Base-by-base conservation (phyloP, 2,113 vertebrate species). In the Hemichromis elongatus region DNA sequence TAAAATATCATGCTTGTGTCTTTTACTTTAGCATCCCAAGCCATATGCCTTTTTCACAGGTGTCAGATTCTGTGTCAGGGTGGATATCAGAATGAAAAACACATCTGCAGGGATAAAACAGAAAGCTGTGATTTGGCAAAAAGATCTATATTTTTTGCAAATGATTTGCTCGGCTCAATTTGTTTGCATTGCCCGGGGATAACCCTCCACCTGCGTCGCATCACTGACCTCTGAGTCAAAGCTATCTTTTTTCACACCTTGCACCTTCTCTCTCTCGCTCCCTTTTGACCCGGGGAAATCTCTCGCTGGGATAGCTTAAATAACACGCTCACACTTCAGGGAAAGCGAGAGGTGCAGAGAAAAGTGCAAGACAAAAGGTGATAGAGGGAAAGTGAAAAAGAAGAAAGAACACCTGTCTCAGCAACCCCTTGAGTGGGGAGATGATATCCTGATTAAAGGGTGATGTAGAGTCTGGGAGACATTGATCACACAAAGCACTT, bases 371-470 rank as follows among this genome's bases (percentile, higher is more conserved):
- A 70, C 55, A 56, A 84, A 84, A 88, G 86, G 90, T 82, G 90
- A 83, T 16, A 28, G 81, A 78, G 56, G 56, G 37, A 85, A 77
- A 80, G 84, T 24, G 6, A 86, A 82, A 80, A 88, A 85, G 9
- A 52, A 78, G 80, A 73, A 24, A 66, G 21, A 26, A 28, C 30
- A 84, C 37, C 70, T 80, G 77, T 83, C 90, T 88, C 82, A 55
- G 78, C 45, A 80, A 56, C 47, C 68, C 57, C 21, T 37, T 11
- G 13, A 47, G 80, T 50, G 40, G 57, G 57, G 66, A 91, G 88
- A 91, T 83, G 86, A 86, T 92, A 84, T 89, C 47, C 89, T 92
- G 91, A 95, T 95, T 94, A 92, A 94, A 94, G 90, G 42, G 26
- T 89, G 86, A 94, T 87, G 90, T 92, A 79, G 80, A 83, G 81